Percentiles rank a stretch among this genome's conserved stretches.
phyloP scores from a whole-genome alignment of 2,888 invertebrate genomes.

The Dyspetes luteomarginatus region DNA sequence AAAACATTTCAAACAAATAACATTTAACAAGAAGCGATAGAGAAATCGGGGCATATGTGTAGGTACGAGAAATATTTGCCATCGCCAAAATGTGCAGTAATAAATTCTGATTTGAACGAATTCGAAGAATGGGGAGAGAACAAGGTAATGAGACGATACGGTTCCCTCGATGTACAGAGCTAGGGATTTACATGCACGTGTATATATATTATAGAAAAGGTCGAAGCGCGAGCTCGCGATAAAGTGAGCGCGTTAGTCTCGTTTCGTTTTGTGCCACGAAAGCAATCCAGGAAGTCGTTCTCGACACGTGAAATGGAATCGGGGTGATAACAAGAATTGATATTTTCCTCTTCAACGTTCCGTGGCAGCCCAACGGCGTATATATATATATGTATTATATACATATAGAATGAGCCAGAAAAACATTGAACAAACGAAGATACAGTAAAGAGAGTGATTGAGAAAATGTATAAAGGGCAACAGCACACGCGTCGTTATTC shows the following conservation, averaged over 20 bases:
- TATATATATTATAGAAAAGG: slow-evolving; percentile 2
- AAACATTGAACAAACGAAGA: slow-evolving; percentile 25
- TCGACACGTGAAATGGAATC: slow-evolving; percentile 58
- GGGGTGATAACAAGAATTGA: slow-evolving; percentile 54
- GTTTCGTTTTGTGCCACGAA: slow-evolving; percentile 33
- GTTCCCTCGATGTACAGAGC: slow-evolving; percentile 5
- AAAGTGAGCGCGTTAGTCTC: slow-evolving; percentile 17
- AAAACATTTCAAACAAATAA: background rate
- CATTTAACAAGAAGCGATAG: background rate
- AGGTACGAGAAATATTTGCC: background rate
- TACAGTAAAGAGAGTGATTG: background rate
- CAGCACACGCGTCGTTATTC: slow-evolving; percentile 11
- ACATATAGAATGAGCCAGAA: background rate
- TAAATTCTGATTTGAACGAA: slow-evolving; percentile 33
- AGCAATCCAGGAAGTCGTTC: slow-evolving; percentile 52
- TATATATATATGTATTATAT: background rate
- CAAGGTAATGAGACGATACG: slow-evolving; percentile 13
- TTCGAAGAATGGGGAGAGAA: background rate
- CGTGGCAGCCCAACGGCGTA: background rate
- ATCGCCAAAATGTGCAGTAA: background rate
- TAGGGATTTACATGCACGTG: background rate
- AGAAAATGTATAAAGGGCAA: background rate
- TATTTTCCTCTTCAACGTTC: slow-evolving; percentile 43
- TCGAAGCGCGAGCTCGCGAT: slow-evolving; percentile 31
- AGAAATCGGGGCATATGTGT: background rate